Base-by-base conservation (phyloP, 1,140 invertebrate species). In the Orchesella cincta region DNA sequence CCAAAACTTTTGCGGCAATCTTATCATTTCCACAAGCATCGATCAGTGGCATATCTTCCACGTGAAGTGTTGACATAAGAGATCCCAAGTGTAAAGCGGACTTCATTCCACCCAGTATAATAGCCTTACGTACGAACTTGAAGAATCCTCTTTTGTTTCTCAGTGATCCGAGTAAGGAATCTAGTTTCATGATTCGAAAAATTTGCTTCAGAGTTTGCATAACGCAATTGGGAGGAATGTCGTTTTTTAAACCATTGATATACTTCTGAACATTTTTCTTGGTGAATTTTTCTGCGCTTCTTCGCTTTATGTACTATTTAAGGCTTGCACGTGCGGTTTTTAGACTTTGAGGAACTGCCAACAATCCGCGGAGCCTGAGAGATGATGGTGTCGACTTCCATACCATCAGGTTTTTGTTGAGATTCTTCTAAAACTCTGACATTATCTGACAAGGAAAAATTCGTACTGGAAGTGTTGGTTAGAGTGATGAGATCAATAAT, bases 81-180 rank as follows among this genome's bases (percentile, higher is more conserved):
- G 57, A 23, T 3, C 33, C 29, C 31, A 80, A 54, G 1, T 80
- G 76, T 5, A 80, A 51, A 1, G 35, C 35, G 33, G 62, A 80
- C 0, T 28, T 64, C 5, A 57, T 26, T 51, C 79, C 79, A 54
- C 52, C 79, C 12, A 77, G 46, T 20, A 75, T 34, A 20, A 80
- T n/a, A 26, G 76, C 74, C 31, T 75, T 77, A 35, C 70, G 74
- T 8, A 80, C 39, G 46, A 80, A 80, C 18, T 33, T 62, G n/a
- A 80, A 34, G 28, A 80, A 80, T 36, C 36, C 73, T 35, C 64
- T 71, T 12, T 28, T 72, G 28, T 80, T 80, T 35, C 36, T 29
- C n/a, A 36, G 74, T 20, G 79, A 80, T 14, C 74, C 76, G 1
- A 80, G 51, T 1, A 80, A 29, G 1, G 39, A 34, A 0, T 57